Evolutionary conservation across 2,113 vertebrate species (phyloP).

Genomic region (Nannospalax galili): DNA sequence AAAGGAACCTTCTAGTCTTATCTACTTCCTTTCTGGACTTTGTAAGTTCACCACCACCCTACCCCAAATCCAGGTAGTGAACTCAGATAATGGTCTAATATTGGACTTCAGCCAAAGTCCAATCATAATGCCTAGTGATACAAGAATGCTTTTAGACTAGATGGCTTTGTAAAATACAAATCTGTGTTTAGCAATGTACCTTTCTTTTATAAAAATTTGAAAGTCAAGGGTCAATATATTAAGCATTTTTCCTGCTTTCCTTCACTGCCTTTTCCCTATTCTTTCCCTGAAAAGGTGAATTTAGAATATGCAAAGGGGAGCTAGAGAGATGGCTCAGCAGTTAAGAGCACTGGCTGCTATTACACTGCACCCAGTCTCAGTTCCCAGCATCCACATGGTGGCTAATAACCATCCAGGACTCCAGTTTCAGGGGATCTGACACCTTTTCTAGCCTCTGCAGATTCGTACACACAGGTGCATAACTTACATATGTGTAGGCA

Average conservation of each 20-base stretch:
- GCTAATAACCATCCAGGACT: no score
- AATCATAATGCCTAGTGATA: constrained; percentile 35
- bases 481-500: no score
- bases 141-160: neutral
- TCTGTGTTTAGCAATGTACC: neutral
- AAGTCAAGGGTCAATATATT: neutral
- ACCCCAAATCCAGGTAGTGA: constrained; percentile 45
- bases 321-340: no score
- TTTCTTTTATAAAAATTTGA: neutral
- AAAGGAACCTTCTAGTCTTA: constrained; percentile 69
- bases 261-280: constrained; percentile 50
- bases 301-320: constrained; percentile 14
- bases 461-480: no score
- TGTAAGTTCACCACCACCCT: constrained; percentile 69
- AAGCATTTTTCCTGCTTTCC: neutral
- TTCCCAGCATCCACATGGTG: no score
- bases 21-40: constrained; percentile 78
- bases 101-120: constrained; percentile 59
- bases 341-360: no score
- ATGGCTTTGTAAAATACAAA: constrained; percentile 5
- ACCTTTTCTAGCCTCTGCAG: no score
- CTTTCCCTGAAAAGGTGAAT: constrained; percentile 44
- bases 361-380: no score
- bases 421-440: no score
- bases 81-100: constrained; percentile 60